Base-by-base conservation (phyloP, 1,140 invertebrate genomes). In the Diachasma alloeum region DNA sequence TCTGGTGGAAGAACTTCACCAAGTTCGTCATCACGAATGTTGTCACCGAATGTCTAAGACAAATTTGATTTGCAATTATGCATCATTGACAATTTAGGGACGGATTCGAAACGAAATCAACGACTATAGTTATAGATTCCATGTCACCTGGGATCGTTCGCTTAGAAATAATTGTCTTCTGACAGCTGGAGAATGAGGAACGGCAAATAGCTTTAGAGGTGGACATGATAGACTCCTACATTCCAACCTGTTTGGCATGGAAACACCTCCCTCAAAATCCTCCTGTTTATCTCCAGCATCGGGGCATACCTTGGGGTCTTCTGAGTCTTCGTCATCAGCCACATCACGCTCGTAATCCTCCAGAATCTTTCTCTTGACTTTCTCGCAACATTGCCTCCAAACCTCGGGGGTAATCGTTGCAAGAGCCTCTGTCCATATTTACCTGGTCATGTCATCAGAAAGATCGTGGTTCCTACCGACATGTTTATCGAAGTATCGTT, bases 321-420 rank as follows among this genome's bases (percentile, higher is more conserved):
- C 48, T 13, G 15, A 17, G 3, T 53, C 48, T 53, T 53, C 10
- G 19, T 11, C 19, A 44, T 46, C 15, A n/a, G 19, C 19, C 0
- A 72, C 42, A 9, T 72, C 70, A 26, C 70, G 26, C 31, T 56
- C 4, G 26, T 72, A 72, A 53, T 72, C 24, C 31, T 72, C 70
- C 10, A 31, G 0, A 31, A 72, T 53, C 17, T 26, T 48, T 0
- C 15, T 53, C 26, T 48, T 46, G 2, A 72, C 19, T 53, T 53
- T 22, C 3, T 24, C 44, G 24, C 42, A 46, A 24, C 44, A 48
- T 17, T 63, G 11, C 15, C 31, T 39, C 72, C 72, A 66, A 22
- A 63, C 26, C 22, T 73, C 53, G 0, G 71, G 71, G 13, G 71
- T 73, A n/a, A 73, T 48, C 19, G 24, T 31, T 17, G 24, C 31